These are phyloP conservation scores for Lasiommata megera DNA, from an alignment of 2,888 invertebrate genomes.

Conservation along the genomic window DNA sequence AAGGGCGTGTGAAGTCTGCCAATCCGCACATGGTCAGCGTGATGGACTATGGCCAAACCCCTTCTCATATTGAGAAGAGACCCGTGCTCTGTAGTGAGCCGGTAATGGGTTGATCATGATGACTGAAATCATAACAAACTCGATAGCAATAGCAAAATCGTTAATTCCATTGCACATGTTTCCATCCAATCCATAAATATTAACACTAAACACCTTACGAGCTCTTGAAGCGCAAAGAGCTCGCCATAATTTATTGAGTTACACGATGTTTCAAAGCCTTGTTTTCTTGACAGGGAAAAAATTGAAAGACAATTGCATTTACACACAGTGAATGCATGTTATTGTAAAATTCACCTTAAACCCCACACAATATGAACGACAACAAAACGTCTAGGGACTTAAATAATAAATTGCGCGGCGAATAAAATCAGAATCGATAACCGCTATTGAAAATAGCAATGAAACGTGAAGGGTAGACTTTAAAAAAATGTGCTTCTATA, in stretches of 20 bases:
- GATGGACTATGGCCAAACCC: too few relatives aligned
- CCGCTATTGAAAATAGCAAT: constrained; percentile 22
- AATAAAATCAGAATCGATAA: constrained; percentile 23
- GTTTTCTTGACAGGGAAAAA: constrained; percentile 3
- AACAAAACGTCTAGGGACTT: not conserved
- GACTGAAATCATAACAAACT: too few relatives aligned
- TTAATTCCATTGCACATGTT: too few relatives aligned
- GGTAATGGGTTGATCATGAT: too few relatives aligned
- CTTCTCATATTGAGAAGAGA: too few relatives aligned
- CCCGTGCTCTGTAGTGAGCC: too few relatives aligned
- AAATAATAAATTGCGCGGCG: constrained; percentile 17
- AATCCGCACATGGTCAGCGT: too few relatives aligned
- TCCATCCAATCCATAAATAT: too few relatives aligned
- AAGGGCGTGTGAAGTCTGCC: too few relatives aligned
- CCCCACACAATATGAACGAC: not conserved
- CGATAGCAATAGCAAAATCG: too few relatives aligned
- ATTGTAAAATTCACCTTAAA: constrained; percentile 12
- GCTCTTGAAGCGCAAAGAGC: not conserved
- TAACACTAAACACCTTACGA: too few relatives aligned
- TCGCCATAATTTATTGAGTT: not conserved
- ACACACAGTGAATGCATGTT: not conserved
- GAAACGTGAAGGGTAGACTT: constrained; percentile 24
- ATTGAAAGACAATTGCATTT: constrained; percentile 10
- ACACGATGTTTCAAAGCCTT: not conserved
- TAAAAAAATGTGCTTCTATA: constrained; percentile 15